Evolutionary conservation across 2,113 vertebrate species (phyloP), one percentile per base, ranked within the genome.

Genomic region (Patagioenas fasciata): DNA sequence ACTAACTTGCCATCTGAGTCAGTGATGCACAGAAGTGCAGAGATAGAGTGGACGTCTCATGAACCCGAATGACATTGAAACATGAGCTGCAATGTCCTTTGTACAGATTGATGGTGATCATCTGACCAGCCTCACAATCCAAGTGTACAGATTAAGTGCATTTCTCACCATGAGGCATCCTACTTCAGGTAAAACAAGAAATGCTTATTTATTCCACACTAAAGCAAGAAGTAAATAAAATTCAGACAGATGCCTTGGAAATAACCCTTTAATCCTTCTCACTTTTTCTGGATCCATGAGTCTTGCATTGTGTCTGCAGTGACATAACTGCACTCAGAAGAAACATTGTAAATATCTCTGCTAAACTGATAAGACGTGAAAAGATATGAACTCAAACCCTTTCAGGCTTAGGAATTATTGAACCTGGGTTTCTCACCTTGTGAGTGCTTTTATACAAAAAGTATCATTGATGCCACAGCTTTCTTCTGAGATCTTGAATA

Each of bases 21-120:
- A 69, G 29, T 10, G 60, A 25, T 61, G 40, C 9, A 47, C 11
- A 61, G 31, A 86, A 83, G 29, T 38, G 17, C 12, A 44, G 13
- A 62, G 28, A 9, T 14, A 36, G 53, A 36, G 14, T 10, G 13
- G 12, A 16, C 53, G 25, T 57, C 54, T 65, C 16, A 25, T 17
- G 40, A 29, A 8, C 10, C 19, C 62, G 34, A 91, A 73, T 15
- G 47, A 25, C 25, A 21, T 32, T 65, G 50, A 73, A 61, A 48
- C 5, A 8, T 13, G 6, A 1, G 2, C 38, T 70, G 21, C 1
- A 6, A 36, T 6, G 10, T 47, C 6, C 29, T 86, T 75, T 0
- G 0, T 29, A 15, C 8, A 56, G 11, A 13, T 53, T 3, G 2
- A 14, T 56, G 21, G 36, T 47, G 36, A 20, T 19, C 7, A 1